Percentiles rank a stretch among this genome's conserved stretches.
Evolutionary conservation across 2,888 invertebrate species (phyloP).

Genomic region (Lasioglossum figueresi): DNA sequence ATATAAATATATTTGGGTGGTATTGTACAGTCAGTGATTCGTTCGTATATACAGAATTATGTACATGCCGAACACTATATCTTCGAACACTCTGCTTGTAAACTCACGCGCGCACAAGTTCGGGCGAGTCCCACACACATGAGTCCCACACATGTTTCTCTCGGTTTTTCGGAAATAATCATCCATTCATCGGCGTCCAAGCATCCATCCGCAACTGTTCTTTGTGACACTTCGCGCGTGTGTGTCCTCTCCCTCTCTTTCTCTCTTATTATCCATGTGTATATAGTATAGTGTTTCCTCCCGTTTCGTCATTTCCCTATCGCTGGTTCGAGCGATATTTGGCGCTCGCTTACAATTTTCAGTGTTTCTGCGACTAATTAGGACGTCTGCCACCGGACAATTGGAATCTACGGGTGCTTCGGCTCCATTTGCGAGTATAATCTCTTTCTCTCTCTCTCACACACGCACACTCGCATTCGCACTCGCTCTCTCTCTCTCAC

Average conservation of each 20-base stretch:
- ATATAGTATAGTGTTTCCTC: constrained; percentile 22
- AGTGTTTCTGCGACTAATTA: constrained; percentile 44
- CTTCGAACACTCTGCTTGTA: constrained; percentile 62
- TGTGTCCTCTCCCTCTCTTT: constrained; percentile 17
- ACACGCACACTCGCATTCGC: background rate
- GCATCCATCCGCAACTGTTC: constrained; percentile 53
- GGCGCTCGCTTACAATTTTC: constrained; percentile 47
- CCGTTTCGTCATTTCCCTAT: background rate
- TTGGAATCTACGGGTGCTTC: constrained; percentile 56
- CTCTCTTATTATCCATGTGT: constrained; percentile 43
- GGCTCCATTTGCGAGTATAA: constrained; percentile 27
- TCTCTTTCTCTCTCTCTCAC: background rate
- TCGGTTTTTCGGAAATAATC: constrained; percentile 33
- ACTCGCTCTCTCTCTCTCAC: too few species aligned
- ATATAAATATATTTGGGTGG: constrained; percentile 82
- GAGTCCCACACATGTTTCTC: constrained; percentile 2
- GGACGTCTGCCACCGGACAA: constrained; percentile 58
- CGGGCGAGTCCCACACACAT: constrained; percentile 29
- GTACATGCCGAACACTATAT: constrained; percentile 70
- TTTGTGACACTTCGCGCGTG: constrained; percentile 9
- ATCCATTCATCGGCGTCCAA: constrained; percentile 44
- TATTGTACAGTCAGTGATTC: constrained; percentile 81
- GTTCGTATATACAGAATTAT: constrained; percentile 76
- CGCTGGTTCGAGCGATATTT: constrained; percentile 35
- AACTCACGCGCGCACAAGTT: constrained; percentile 35